Evolutionary conservation across 2,797 vertebrate genomes (phyloP).

Genomic region (Ctenopoma kingsleyae): DNA sequence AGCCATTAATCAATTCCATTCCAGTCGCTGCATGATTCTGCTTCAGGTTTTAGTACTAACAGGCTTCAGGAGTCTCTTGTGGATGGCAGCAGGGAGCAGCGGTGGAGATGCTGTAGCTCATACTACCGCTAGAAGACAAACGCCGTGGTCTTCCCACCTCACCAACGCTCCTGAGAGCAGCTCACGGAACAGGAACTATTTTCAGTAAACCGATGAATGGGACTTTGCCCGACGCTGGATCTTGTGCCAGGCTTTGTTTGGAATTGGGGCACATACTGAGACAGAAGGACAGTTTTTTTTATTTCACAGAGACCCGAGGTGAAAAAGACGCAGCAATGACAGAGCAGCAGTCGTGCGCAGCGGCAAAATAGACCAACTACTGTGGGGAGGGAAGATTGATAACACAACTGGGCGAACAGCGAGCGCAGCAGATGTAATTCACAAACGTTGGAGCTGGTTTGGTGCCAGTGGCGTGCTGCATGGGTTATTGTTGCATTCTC

Average conservation of each 20-base stretch:
- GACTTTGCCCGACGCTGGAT: conserved; percentile 60
- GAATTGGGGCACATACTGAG: conserved; percentile 51
- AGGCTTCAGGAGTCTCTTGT: conserved; percentile 66
- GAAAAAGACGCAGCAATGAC: conserved; percentile 76
- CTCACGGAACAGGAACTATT: conserved; percentile 50
- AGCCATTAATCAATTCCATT: conserved; percentile 81
- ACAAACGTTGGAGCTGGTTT: conserved; percentile 67
- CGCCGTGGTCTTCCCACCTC: conserved; percentile 69
- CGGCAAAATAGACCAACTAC: conserved; percentile 73
- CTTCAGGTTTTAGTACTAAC: conserved; percentile 84
- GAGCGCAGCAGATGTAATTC: conserved; percentile 74
- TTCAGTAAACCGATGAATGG: conserved; percentile 63
- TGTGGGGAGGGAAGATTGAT: conserved; percentile 73
- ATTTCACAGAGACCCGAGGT: conserved; percentile 50
- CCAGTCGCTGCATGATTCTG: conserved; percentile 79
- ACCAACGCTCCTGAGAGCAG: conserved; percentile 45
- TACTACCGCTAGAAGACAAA: conserved; percentile 71
- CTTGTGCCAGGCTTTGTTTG: conserved; percentile 42
- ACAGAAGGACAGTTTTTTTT: conserved; percentile 57
- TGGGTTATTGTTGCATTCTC: conserved; percentile 51
- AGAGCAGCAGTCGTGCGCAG: conserved; percentile 77
- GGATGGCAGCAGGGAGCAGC: conserved; percentile 77
- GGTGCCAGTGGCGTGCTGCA: conserved; percentile 57
- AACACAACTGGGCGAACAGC: conserved; percentile 67
- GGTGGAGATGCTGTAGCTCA: conserved; percentile 76